Base-by-base conservation (phyloP, 2,888 invertebrate species). In the Odontocolon sp. region DNA sequence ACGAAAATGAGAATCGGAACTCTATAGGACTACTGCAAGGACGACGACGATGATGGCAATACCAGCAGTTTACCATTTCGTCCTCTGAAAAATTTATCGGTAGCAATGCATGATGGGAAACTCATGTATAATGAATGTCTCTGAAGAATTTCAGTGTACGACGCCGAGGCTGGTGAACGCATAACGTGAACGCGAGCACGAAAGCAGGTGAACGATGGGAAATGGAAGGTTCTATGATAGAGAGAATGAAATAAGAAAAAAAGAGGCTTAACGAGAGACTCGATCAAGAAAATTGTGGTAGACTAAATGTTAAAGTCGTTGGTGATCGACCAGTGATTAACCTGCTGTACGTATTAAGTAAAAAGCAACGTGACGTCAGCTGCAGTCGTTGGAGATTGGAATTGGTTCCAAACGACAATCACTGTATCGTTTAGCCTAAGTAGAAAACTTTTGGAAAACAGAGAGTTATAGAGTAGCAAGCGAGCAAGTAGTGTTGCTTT, bases 41-140 rank as follows among this genome's bases (percentile, higher is more conserved):
- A 23, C 23, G 9, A 9, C 21, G 9, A n/a, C 45, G 9, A 31
- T 9, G 31, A 33, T 9, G 18, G n/a, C n/a, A n/a, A n/a, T n/a
- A n/a, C 18, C 4, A 18, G 16, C 42, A 36, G n/a, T 36, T 42
- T 42, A 40, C 26, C 21, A n/a, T 18, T 6, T 1, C 14, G 47
- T 11, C 81, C 74, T 81, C 81, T 85, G 82, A 83, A 82, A 87
- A 87, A 87, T 88, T 86, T 86, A 87, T 87, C 9, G 3, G 75
- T 82, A 80, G 80, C 21, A 18, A 42, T 50, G 5, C 68, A 82
- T 82, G 84, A 87, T 85, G 81, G 14, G 84, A 85, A 82, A 80
- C 86, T 88, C 87, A 87, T 88, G 87, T 86, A 87, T 87, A 87
- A 88, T 86, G 84, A 87, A 87, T 85, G 85, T 86, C 83, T 77